Evolutionary conservation across 92 coral and sea anemone species (phyloP).

Genomic region (Epizoanthus illoricatus): DNA sequence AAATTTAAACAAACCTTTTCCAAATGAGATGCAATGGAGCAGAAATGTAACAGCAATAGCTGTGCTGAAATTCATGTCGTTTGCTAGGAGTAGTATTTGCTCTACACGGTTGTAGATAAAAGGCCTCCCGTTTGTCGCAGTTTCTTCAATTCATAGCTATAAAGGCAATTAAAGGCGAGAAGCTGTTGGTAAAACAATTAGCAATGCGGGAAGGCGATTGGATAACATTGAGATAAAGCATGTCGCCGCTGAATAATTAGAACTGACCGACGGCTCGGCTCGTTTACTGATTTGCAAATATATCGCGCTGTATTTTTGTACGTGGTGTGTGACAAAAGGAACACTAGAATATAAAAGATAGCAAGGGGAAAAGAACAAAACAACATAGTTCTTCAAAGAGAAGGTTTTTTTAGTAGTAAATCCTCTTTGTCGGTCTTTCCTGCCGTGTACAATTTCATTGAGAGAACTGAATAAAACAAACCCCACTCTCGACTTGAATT

Average conservation of each 20-base stretch:
- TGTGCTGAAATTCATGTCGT: constrained; percentile 7
- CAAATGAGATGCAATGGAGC: constrained; percentile 14
- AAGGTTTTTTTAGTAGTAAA: neutral
- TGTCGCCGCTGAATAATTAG: constrained; percentile 41
- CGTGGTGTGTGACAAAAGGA: constrained; percentile 3
- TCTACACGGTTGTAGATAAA: constrained; percentile 10
- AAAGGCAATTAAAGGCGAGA: constrained; percentile 33
- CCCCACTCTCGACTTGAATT: neutral
- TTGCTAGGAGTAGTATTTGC: neutral
- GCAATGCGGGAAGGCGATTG: constrained; percentile 15
- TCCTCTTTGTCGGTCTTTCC: neutral
- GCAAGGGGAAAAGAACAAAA: neutral
- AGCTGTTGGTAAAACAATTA: constrained; percentile 37
- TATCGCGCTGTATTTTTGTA: neutral
- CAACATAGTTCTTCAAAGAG: neutral
- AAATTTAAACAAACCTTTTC: constrained; percentile 21
- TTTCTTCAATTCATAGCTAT: constrained; percentile 1
- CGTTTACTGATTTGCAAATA: constrained; percentile 21
- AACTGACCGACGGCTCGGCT: constrained; percentile 38
- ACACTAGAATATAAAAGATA: neutral
- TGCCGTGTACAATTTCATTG: neutral
- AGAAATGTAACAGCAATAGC: neutral
- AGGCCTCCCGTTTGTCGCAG: constrained; percentile 8
- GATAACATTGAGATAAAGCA: neutral
- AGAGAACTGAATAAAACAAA: neutral